These are phyloP conservation scores for Drosophila peninsularis DNA, from an alignment of 2,888 invertebrate species.

Conservation along the genomic window DNA sequence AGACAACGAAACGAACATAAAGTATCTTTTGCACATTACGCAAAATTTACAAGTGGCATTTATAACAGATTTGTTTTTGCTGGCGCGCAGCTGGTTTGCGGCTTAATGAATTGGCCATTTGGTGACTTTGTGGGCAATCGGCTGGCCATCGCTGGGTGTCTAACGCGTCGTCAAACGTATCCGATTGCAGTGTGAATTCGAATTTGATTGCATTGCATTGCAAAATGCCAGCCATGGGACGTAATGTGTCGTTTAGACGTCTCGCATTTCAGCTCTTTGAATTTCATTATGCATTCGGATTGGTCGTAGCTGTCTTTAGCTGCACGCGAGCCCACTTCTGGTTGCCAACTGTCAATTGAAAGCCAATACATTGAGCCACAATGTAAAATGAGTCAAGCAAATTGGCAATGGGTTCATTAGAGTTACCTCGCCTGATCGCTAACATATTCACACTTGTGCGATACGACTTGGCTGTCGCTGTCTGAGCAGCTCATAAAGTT, in stretches of 20 bases:
- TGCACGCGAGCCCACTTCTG: slow-evolving; percentile 38
- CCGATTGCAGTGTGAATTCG: slow-evolving; percentile 53
- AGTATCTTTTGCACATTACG: slow-evolving; percentile 49
- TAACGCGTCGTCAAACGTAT: slow-evolving; percentile 36
- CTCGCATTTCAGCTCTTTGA: slow-evolving; percentile 61
- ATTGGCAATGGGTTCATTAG: slow-evolving; percentile 36
- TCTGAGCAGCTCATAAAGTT: slow-evolving; percentile 2
- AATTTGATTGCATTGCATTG: slow-evolving; percentile 54
- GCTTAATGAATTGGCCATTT: slow-evolving; percentile 67
- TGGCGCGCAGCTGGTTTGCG: slow-evolving; percentile 35
- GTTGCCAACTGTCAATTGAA: slow-evolving; percentile 58
- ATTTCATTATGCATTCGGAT: slow-evolving; percentile 54
- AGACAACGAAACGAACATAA: background rate
- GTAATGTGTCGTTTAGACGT: slow-evolving; percentile 64
- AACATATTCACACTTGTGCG: slow-evolving; percentile 4
- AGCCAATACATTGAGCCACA: slow-evolving; percentile 61
- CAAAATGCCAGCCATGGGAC: slow-evolving; percentile 54
- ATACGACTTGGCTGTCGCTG: background rate
- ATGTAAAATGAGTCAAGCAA: slow-evolving; percentile 24
- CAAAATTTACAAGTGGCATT: slow-evolving; percentile 48
- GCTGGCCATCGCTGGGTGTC: slow-evolving; percentile 47
- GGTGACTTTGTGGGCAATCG: slow-evolving; percentile 44
- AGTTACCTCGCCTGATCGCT: slow-evolving; percentile 28
- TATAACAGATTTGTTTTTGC: slow-evolving; percentile 35
- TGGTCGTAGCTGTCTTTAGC: slow-evolving; percentile 19